A percentile compares a stretch with the other conserved stretches of the same genome.
phyloP scores from a whole-genome alignment of 2,888 invertebrate genomes.

The Caenorhabditis zanzibari region DNA sequence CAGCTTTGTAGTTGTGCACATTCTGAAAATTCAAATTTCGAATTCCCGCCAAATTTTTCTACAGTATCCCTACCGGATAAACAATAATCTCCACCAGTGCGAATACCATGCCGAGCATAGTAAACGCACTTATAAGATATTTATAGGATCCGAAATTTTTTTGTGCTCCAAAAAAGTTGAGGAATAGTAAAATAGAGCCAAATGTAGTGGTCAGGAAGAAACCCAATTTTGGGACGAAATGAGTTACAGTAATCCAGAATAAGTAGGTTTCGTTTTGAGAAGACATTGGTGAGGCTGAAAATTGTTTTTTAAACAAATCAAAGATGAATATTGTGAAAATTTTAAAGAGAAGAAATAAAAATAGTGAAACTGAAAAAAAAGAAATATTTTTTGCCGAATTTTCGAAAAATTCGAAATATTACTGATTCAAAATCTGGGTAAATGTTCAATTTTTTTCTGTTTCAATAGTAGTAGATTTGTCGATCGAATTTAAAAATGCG shows the following conservation, averaged over 20 bases:
- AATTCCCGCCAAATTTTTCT: background rate
- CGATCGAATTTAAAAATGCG: too few species aligned
- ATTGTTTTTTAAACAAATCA: too few species aligned
- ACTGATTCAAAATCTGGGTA: too few species aligned
- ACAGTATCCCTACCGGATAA: too few species aligned
- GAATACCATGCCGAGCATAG: conserved; percentile 35
- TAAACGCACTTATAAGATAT: conserved; percentile 47
- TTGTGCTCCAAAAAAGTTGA: conserved; percentile 40
- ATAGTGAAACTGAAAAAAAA: too few species aligned
- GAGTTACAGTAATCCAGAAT: conserved; percentile 29
- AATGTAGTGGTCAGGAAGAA: conserved; percentile 20
- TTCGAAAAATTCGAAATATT: too few species aligned
- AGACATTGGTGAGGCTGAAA: background rate
- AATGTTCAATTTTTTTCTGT: too few species aligned
- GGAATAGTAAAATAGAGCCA: conserved; percentile 16
- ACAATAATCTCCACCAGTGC: conserved; percentile 37
- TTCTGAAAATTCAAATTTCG: conserved; percentile 2
- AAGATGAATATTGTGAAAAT: too few species aligned
- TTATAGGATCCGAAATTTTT: conserved; percentile 43
- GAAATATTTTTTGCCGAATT: too few species aligned
- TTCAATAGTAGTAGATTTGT: too few species aligned
- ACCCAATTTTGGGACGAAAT: conserved; percentile 24
- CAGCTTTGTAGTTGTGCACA: conserved; percentile 28
- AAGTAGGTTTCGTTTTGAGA: background rate
- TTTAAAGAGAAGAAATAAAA: too few species aligned